A percentile compares a stretch with the other conserved stretches of the same genome.
phyloP scores from a whole-genome alignment of 2,113 vertebrate species.

The Upupa epops region DNA sequence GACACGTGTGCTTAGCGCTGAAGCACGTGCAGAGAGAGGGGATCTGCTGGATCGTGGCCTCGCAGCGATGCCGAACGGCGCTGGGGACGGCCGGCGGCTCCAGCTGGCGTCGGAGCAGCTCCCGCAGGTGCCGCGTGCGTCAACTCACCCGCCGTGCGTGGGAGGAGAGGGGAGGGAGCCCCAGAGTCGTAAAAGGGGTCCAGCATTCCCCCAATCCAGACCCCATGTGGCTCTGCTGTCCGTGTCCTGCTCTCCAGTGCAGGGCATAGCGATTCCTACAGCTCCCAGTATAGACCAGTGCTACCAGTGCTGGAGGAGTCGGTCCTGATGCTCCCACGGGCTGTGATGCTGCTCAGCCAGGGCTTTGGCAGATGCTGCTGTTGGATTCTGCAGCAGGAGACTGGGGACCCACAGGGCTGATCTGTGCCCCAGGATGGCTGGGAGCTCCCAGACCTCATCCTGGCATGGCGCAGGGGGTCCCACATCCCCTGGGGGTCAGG shows the following conservation, averaged over 20 bases:
- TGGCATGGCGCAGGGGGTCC: fast-evolving
- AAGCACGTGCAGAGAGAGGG: not conserved
- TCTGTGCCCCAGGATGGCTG: not conserved
- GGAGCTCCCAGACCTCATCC: not conserved
- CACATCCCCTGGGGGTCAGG: fast-evolving
- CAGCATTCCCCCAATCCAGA: not conserved
- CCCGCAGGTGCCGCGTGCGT: not conserved
- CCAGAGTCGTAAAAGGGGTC: not conserved
- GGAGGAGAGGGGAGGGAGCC: not conserved
- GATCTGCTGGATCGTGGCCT: fast-evolving
- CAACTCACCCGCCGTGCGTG: not conserved
- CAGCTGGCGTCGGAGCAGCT: not conserved
- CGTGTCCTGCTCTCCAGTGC: fast-evolving
- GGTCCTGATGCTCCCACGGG: not conserved
- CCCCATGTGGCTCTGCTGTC: fast-evolving
- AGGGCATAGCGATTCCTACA: fast-evolving
- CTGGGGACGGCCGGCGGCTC: not conserved
- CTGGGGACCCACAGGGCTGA: fast-evolving
- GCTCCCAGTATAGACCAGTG: fast-evolving
- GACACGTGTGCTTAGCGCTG: fast-evolving
- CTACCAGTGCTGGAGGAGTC: fast-evolving
- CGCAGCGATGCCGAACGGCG: fast-evolving
- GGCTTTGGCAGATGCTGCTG: fast-evolving
- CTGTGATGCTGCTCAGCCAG: fast-evolving
- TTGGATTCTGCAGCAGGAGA: not conserved